Conservation (phyloP, 2,888 invertebrate genomes). For the Sinodicranocentrus sp. region DNA sequence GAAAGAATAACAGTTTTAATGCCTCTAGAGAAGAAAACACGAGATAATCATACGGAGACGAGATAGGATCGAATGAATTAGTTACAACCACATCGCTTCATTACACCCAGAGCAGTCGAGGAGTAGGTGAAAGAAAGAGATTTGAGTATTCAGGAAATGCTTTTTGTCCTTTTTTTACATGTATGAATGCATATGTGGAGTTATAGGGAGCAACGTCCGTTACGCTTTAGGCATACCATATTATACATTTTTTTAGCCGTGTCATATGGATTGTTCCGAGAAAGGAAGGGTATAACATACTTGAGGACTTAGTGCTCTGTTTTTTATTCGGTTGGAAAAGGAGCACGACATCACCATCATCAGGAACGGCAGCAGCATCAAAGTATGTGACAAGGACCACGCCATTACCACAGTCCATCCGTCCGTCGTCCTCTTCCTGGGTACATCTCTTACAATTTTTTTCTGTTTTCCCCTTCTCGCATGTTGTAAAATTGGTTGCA, state of each 20-base stretch:
- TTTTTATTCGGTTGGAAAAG: background rate
- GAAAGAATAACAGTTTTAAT: conserved; percentile 4
- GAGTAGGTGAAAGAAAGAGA: background rate
- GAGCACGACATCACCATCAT: background rate
- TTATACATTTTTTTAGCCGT: no score
- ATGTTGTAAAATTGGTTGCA: conserved; percentile 6
- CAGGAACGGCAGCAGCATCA: conserved; percentile 18
- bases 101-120: background rate
- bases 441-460: background rate
- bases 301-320: background rate
- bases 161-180: background rate
- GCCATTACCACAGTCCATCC: conserved; percentile 56
- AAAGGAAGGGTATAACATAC: no score
- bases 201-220: conserved; percentile 54
- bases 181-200: background rate
- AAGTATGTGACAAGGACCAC: conserved; percentile 52
- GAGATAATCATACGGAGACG: background rate
- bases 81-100: background rate
- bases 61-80: no score
- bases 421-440: background rate
- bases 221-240: no score
- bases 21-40: background rate
- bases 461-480: conserved; percentile 14
- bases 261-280: no score
- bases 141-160: conserved; percentile 16